phyloP scores from a whole-genome alignment of 2,113 vertebrate genomes.

The Setophaga kirtlandii region DNA sequence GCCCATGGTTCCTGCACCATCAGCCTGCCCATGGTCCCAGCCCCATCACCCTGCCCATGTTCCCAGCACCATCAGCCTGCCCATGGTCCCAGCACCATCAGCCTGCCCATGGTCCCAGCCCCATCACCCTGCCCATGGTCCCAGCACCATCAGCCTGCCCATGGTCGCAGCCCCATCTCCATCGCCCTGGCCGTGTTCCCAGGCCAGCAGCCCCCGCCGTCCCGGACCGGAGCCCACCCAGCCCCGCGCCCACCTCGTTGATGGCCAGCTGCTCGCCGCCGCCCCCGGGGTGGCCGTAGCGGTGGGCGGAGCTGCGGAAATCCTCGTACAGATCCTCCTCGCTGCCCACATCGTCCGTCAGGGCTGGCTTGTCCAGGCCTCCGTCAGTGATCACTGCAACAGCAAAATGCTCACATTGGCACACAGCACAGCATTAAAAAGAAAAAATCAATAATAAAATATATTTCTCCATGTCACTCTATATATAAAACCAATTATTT shows the following conservation, averaged over 20 bases:
- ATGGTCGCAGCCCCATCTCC: no score
- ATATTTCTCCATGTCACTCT: neutral
- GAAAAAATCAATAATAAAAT: neutral
- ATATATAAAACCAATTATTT: neutral
- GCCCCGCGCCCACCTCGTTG: conserved; percentile 90
- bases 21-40: no score
- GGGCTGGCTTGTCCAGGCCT: conserved; percentile 74
- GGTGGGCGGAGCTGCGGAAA: conserved; percentile 83
- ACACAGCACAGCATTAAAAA: neutral
- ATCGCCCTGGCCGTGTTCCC: no score
- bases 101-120: no score
- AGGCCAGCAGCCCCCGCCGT: neutral
- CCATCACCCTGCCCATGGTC: no score
- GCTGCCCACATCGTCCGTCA: conserved; percentile 82
- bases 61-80: no score
- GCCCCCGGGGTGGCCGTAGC: conserved; percentile 87
- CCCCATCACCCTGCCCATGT: no score
- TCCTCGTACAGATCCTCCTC: conserved; percentile 93
- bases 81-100: no score
- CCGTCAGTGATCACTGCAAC: conserved; percentile 84
- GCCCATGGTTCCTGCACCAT: no score
- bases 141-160: no score
- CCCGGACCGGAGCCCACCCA: no score
- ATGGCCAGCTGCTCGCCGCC: conserved; percentile 95
- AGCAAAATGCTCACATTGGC: neutral